Evolutionary conservation across 2,888 invertebrate genomes (phyloP), one percentile per base, ranked within the genome.

Genomic region (Acrobeloides nanus): DNA sequence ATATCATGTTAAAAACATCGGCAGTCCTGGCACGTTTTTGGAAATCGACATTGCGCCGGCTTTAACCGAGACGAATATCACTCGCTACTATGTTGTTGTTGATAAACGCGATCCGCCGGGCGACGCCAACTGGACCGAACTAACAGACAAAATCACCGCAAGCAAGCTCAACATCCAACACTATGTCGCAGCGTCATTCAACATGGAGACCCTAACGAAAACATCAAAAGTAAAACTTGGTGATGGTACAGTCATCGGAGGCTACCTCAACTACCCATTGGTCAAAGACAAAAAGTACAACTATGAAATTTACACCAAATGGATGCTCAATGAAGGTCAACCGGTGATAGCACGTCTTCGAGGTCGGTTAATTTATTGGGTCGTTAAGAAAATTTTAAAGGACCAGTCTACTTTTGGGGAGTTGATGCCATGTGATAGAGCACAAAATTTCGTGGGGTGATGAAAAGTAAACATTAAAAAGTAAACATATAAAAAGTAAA

Each of bases 111-210:
- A 70, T 42, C 66, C 67, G 15, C 66, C 70, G 23, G 73, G 73
- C 38, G 65, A 66, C 53, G 68, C 66, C 45, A 71, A 73, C 52
- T 67, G 68, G 66, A 70, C 69, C 10, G 51, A 61, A 46, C 49
- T 73, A 38, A 74, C 70, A 21, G 73, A 73, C 49, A 73, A 68
- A 48, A 64, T 73, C 21, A 73, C 73, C 5, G 72, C 73, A 26
- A 52, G 66, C 45, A 57, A 60, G 35, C 55, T 55, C 45, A 59
- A 62, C 45, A 59, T 71, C 23, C 70, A 67, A 24, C 74, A 73
- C 56, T 73, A 73, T 48, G 72, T 73, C 20, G 66, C 72, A 10
- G 73, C 62, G 8, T 71, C 71, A n/a, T 73, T 62, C 61, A 68
- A 64, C 50, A 51, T 59, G 26, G 62, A 68, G 38, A 73, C 73